A percentile compares a stretch with the other conserved stretches of the same genome.
Conservation (phyloP, 1,140 invertebrate species). For the Lepidurus arcticus region DNA sequence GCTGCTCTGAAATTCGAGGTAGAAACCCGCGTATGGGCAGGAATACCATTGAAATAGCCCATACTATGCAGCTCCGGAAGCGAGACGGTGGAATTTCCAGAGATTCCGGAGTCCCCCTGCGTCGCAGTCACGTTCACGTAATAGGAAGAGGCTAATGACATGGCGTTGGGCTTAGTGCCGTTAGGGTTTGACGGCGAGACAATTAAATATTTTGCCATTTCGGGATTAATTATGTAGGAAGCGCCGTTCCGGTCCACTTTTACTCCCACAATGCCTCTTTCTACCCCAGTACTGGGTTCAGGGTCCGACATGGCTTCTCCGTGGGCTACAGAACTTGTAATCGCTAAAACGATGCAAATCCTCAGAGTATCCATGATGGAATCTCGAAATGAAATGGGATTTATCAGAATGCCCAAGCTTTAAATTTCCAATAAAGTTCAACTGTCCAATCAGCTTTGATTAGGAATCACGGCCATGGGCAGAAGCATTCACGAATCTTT, state of each 20-base stretch:
- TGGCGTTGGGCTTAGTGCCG: neutral
- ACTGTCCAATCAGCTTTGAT: no score
- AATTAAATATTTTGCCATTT: neutral
- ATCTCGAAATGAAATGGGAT: no score
- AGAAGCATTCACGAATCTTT: no score
- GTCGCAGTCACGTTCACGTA: neutral
- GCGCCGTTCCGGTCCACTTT: constrained; percentile 1
- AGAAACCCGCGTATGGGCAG: neutral
- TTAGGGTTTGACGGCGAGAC: neutral
- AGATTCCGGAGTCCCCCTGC: neutral
- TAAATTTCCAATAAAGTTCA: no score
- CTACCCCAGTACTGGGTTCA: neutral
- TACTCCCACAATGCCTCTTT: neutral
- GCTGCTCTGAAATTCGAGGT: neutral
- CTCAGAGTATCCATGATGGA: no score
- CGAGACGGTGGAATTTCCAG: neutral
- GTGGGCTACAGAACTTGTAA: neutral
- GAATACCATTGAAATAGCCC: neutral
- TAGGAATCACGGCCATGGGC: no score
- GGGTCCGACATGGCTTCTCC: neutral
- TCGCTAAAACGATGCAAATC: neutral
- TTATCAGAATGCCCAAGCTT: no score
- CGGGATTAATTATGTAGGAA: neutral
- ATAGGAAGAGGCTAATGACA: neutral
- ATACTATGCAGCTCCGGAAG: neutral